These are phyloP conservation scores for Polydrusus tereticollis DNA, from an alignment of 2,888 invertebrate genomes.

Conservation along the genomic window DNA sequence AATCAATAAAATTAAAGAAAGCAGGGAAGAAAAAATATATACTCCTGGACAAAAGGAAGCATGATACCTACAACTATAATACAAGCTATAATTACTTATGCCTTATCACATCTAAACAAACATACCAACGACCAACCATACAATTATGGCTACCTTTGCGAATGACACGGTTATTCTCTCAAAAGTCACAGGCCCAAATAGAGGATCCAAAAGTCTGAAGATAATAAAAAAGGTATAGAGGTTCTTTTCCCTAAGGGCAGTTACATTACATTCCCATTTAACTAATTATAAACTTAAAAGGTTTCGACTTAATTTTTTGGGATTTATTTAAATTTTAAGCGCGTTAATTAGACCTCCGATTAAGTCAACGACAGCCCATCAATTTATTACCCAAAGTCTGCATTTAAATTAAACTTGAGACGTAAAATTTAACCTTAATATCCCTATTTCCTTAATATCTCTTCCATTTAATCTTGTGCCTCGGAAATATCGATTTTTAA, in stretches of 20 bases:
- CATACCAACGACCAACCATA: too few relatives aligned
- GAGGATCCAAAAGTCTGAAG: too few relatives aligned
- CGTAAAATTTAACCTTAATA: background rate
- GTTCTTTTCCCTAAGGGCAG: background rate
- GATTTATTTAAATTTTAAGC: constrained; percentile 5
- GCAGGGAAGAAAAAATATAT: too few relatives aligned
- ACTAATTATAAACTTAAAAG: constrained; percentile 26
- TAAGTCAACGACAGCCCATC: background rate
- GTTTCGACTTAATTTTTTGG: constrained; percentile 1
- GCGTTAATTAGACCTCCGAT: background rate
- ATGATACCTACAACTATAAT: too few relatives aligned
- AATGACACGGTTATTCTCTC: too few relatives aligned
- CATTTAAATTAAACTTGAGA: background rate
- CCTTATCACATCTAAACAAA: too few relatives aligned
- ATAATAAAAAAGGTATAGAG: background rate
- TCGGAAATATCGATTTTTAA: background rate
- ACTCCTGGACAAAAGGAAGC: too few relatives aligned
- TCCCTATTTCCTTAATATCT: background rate
- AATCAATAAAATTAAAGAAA: too few relatives aligned
- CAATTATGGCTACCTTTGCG: too few relatives aligned
- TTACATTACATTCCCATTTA: constrained; percentile 22
- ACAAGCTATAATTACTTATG: too few relatives aligned
- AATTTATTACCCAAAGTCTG: background rate
- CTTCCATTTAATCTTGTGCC: background rate
- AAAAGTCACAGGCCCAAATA: too few relatives aligned